Conservation (phyloP, 2,888 invertebrate genomes). For the Lasioglossum oenotherae region DNA sequence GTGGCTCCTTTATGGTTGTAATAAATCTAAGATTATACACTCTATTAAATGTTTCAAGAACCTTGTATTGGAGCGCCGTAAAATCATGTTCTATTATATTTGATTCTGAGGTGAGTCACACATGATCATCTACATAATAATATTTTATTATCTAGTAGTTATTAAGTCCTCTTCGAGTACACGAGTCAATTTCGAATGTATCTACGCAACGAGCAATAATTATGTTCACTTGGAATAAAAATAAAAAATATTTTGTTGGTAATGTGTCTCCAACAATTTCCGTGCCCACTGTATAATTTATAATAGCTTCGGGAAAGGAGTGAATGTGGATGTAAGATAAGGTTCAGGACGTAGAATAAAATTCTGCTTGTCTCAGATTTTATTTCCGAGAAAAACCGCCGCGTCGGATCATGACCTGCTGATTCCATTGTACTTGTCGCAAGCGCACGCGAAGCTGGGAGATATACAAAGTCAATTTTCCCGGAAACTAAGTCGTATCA, state of each 20-base stretch:
- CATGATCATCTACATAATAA: background rate
- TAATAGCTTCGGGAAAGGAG: background rate
- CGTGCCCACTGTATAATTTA: background rate
- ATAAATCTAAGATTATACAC: background rate
- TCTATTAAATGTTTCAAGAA: background rate
- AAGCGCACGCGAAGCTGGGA: background rate
- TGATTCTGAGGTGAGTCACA: background rate
- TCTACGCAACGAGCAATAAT: background rate
- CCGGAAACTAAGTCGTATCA: background rate
- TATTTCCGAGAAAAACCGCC: background rate
- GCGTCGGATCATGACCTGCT: background rate
- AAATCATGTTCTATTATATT: background rate
- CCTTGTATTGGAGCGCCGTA: background rate
- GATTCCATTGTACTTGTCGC: background rate
- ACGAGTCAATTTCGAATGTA: background rate
- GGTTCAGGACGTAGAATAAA: background rate
- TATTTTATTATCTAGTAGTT: background rate
- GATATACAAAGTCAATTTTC: background rate
- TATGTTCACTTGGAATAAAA: background rate
- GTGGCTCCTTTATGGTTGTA: background rate
- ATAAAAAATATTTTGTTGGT: background rate
- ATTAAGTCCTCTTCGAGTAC: no score
- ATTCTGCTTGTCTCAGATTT: background rate
- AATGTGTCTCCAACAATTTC: background rate
- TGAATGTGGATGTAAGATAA: background rate